Conservation (phyloP, 1,140 invertebrate species). For the Popillia japonica region DNA sequence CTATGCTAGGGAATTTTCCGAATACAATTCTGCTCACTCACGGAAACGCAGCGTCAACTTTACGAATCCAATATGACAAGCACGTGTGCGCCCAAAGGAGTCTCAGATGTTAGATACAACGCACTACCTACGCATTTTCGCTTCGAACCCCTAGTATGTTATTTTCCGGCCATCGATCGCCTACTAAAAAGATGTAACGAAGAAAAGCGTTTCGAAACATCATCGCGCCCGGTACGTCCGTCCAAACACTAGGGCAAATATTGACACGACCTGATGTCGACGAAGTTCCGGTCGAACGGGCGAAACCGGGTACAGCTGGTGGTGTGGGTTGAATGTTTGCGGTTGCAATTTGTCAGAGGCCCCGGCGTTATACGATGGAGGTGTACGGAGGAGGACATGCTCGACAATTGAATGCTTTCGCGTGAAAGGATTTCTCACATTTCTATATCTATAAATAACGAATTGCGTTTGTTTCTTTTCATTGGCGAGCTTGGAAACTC, state of each 20-base stretch:
- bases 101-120: not conserved
- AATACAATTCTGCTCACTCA: not conserved
- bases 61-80: not conserved
- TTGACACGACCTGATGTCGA: conserved; percentile 12
- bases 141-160: not conserved
- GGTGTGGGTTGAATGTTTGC: not conserved
- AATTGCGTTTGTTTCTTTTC: not conserved
- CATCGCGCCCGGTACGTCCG: conserved; percentile 2
- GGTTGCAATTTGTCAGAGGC: conserved; percentile 4
- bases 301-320: not conserved
- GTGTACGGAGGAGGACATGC: not conserved
- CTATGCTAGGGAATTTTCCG: not conserved
- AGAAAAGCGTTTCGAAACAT: not conserved
- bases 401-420: not conserved
- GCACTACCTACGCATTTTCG: not conserved
- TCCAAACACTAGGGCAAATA: not conserved
- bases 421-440: not conserved
- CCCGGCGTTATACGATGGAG: not conserved
- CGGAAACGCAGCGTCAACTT: not conserved
- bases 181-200: not conserved
- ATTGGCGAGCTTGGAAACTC: not conserved
- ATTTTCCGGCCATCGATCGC: conserved; percentile 13
- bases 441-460: not conserved
- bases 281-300: not conserved
- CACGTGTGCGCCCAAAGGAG: not conserved